phyloP scores from a whole-genome alignment of 2,113 vertebrate species.

The Myocastor coypus region DNA sequence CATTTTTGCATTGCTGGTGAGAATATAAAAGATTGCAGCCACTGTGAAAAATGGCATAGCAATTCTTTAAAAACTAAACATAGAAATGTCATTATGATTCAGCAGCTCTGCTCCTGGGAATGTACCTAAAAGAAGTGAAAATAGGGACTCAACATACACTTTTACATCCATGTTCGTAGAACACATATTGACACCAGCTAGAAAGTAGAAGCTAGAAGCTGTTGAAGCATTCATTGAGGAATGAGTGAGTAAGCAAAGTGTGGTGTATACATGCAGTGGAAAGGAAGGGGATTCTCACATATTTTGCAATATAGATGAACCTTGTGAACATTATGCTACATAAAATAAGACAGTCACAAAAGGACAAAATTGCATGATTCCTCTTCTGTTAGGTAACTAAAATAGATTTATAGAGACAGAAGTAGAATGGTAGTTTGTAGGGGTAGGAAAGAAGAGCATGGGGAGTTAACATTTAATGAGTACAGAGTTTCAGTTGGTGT shows the following conservation, averaged over 20 bases:
- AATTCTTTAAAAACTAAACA: background rate
- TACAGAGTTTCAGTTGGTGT: background rate
- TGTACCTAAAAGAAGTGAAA: background rate
- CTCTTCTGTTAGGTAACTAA: background rate
- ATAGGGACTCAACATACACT: background rate
- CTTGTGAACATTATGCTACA: background rate
- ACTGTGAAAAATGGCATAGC: background rate
- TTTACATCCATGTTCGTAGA: background rate
- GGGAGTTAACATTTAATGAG: background rate
- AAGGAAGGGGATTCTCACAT: constrained; percentile 4
- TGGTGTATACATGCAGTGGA: background rate
- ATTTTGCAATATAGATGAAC: background rate
- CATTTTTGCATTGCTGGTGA: background rate
- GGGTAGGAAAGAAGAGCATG: background rate
- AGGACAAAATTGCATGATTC: background rate
- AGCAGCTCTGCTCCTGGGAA: background rate
- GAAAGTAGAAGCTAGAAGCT: background rate
- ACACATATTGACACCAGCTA: background rate
- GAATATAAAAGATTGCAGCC: background rate
- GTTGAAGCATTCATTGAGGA: background rate
- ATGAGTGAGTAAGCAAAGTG: constrained; percentile 4
- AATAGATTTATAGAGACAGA: background rate
- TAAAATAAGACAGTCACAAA: background rate
- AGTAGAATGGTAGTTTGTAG: background rate
- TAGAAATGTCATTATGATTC: background rate